Evolutionary conservation across 2,797 vertebrate genomes (phyloP).

Genomic region (Danio albolineatus): DNA sequence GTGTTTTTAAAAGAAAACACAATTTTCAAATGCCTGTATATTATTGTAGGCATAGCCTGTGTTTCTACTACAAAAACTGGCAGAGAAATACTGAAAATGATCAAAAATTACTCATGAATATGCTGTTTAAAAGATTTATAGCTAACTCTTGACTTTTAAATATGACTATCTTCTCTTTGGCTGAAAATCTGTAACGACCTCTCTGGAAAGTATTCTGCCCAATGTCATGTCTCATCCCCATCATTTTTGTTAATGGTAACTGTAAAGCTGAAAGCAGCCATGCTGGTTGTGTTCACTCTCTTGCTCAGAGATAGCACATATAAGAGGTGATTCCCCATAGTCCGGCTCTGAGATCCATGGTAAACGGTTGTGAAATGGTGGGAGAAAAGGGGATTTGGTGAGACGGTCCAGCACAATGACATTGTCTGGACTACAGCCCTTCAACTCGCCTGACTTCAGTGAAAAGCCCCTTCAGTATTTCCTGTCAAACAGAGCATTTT

Average conservation of each 20-base stretch:
- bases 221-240: constrained; percentile 55
- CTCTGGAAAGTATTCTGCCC: constrained; percentile 33
- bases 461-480: constrained; percentile 82
- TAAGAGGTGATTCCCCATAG: constrained; percentile 59
- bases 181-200: constrained; percentile 20
- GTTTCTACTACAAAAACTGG: too few relatives aligned
- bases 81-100: neutral
- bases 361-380: constrained; percentile 73
- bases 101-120: neutral
- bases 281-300: constrained; percentile 52
- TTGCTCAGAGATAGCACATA: constrained; percentile 56
- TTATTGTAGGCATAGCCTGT: too few relatives aligned
- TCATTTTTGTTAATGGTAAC: constrained; percentile 49
- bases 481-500: constrained; percentile 83
- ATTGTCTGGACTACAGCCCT: constrained; percentile 79
- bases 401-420: constrained; percentile 77
- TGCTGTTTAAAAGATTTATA: neutral
- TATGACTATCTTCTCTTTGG: neutral
- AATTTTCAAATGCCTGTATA: too few relatives aligned
- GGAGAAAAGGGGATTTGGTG: constrained; percentile 78
- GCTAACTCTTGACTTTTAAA: too few relatives aligned
- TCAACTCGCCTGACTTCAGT: constrained; percentile 72
- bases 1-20: too few relatives aligned
- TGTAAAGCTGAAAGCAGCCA: constrained; percentile 43
- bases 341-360: constrained; percentile 70